Base-by-base conservation (phyloP, 2,797 vertebrate genomes). In the Acestrorhynchus altus region DNA sequence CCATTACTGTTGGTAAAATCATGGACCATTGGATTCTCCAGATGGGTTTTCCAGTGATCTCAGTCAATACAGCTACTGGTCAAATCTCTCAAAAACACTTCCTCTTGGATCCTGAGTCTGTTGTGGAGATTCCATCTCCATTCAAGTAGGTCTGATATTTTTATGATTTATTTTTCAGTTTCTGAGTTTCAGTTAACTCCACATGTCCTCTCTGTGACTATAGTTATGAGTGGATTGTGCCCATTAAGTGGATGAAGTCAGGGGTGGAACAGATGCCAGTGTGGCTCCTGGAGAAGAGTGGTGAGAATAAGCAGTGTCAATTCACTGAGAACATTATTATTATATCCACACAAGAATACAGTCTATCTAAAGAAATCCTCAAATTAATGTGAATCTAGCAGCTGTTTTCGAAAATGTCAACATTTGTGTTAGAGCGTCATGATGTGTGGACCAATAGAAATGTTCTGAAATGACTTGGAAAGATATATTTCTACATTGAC, bases 11-110 rank as follows among this genome's bases (percentile, higher is more conserved):
- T 76, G 2, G 72, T 1, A 0, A 1, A 20, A 96, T 98, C 87
- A 98, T 98, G 96, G 93, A 95, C 66, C 91, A 86, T 61, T 98
- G 96, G 97, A 95, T 88, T 0, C 92, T 94, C 61, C 97, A 98
- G 84, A 98, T 97, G 96, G 97, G 97, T 59, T 98, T 96, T 81
- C 97, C 96, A 0, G 82, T 97, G 75, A 83, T 98, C 63, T 95
- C 88, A 0, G 90, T 96, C 8, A 0, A 98, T 81, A 97, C 96
- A 0, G 0, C 0, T 0, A 88, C 13, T 0, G 96, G 97, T 44
- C 0, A 0, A 0, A 0, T 97, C 63, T 85, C 2, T n/a, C 97
- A 98, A 89, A 5, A 83, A 5, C 94, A 96, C 87, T 98, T 98
- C 63, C 92, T 96, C 42, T 6, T 98, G 67, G 92, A 96, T 82